phyloP scores from a whole-genome alignment of 2,113 vertebrate species.

The Charadrius vociferus region DNA sequence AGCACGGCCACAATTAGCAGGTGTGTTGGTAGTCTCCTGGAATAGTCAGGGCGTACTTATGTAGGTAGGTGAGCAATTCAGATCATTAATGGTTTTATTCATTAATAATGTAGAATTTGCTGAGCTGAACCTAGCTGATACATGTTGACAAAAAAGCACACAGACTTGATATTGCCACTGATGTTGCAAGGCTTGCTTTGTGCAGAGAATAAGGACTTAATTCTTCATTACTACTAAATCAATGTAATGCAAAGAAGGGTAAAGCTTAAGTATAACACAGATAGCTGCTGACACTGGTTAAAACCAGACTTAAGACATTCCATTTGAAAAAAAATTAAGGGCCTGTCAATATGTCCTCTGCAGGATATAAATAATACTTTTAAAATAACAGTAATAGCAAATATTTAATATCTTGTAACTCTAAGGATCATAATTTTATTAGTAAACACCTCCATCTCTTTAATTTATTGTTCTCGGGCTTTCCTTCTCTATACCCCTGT shows the following conservation, averaged over 20 bases:
- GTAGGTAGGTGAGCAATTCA: neutral
- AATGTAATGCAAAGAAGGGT: neutral
- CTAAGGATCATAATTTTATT: neutral
- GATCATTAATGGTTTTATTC: neutral
- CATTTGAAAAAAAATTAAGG: neutral
- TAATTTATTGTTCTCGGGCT: neutral
- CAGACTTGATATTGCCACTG: neutral
- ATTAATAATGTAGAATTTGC: neutral
- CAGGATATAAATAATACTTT: neutral
- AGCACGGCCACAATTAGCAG: neutral
- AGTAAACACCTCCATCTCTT: neutral
- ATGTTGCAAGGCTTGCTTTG: neutral
- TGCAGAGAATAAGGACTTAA: neutral
- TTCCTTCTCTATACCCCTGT: rapidly evolving
- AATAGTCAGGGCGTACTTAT: neutral
- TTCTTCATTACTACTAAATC: neutral
- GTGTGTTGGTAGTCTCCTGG: neutral
- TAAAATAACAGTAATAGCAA: neutral
- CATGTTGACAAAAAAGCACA: neutral
- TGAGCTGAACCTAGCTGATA: neutral
- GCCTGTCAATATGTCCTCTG: neutral
- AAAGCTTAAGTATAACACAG: neutral
- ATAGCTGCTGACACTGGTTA: neutral
- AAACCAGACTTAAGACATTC: neutral
- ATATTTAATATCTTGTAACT: neutral